A percentile compares a stretch with the other conserved stretches of the same genome.
Conservation (phyloP, 2,113 vertebrate genomes). For the Plecotus auritus region DNA sequence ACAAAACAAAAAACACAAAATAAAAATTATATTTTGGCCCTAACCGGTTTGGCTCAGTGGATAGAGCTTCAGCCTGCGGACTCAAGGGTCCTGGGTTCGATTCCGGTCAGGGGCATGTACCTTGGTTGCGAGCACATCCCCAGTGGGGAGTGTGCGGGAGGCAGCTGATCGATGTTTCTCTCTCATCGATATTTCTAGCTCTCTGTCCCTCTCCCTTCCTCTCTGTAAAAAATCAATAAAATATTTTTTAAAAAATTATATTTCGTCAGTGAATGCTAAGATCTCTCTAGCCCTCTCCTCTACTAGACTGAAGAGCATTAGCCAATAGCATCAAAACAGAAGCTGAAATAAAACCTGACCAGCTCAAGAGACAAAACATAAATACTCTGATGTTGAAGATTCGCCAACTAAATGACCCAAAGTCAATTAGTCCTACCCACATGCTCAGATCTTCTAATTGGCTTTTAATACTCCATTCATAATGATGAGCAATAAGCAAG, state of each 20-base stretch:
- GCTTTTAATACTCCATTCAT: not conserved
- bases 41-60: too few relatives aligned
- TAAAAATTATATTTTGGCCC: not conserved
- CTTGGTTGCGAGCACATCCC: too few relatives aligned
- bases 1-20: not conserved
- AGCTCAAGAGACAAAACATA: not conserved
- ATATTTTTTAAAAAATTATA: not conserved
- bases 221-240: too few relatives aligned
- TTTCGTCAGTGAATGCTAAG: not conserved
- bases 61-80: too few relatives aligned
- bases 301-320: not conserved
- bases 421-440: not conserved
- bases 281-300: not conserved
- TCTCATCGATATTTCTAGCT: too few relatives aligned
- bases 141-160: too few relatives aligned
- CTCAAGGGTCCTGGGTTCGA: too few relatives aligned
- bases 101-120: too few relatives aligned
- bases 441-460: not conserved
- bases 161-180: too few relatives aligned
- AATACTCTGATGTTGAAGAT: slow-evolving; percentile 17
- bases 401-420: not conserved
- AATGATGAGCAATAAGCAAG: not conserved
- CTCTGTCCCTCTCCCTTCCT: too few relatives aligned
- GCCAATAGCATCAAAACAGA: not conserved
- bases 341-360: not conserved